Base-by-base conservation (phyloP, 2,113 vertebrate genomes). In the Larimichthys crocea region DNA sequence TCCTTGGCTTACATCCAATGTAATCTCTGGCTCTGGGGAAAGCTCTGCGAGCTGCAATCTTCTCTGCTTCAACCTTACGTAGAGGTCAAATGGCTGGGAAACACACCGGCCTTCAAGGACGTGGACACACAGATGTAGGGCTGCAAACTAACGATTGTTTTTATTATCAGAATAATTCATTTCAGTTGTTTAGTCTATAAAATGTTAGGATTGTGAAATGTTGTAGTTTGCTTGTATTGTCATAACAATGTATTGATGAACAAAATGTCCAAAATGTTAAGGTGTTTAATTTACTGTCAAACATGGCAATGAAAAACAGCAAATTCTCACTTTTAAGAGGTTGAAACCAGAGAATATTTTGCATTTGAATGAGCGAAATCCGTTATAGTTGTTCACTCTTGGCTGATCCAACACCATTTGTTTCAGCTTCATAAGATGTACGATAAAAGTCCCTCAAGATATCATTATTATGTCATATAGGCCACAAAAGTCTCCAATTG, bases 1-100 rank as follows among this genome's bases (percentile, higher is more conserved):
- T 88, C 70, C 59, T 19, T 93, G 92, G 91, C 80, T 22, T 9
- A 44, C 0, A 2, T 73, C 89, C 91, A 90, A 60, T 70, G 75
- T 86, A 68, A 88, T 92, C 87, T 89, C 14, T 81, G 86, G 56
- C 83, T 85, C 31, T 0, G 16, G 53, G 74, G 53, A 73, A 74
- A 86, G 67, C 67, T 78, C 22, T 57, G 73, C 16, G 3, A 57
- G 44, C 1, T 26, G 57, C 40, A 64, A 10, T 17, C 31, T 29
- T 67, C 55, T 29, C 29, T 3, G 5, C 49, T 74, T 3, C 3
- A 42, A 85, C 74, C 65, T 48, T 31, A 26, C 48, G 29, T 24
- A 79, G 59, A 80, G 82, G 89, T 76, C 63, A 66, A 50, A 62
- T 3, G 1, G 35, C 61, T 55, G 71, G 82, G 84, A 86, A 84